phyloP scores from a whole-genome alignment of 2,888 invertebrate species.

The Malthinus flaveolus region DNA sequence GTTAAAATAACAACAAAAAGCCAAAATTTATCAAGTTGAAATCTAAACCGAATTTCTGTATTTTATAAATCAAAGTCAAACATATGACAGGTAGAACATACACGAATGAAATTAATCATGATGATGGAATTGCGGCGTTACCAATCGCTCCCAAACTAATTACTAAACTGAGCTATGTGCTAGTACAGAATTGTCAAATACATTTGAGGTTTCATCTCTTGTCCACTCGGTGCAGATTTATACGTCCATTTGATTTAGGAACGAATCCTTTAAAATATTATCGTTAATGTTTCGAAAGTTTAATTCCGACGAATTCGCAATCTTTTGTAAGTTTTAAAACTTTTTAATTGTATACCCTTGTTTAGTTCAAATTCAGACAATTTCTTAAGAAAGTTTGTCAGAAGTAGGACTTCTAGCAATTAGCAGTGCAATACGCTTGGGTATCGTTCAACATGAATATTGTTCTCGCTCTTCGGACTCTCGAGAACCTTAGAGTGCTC shows the following conservation, averaged over 20 bases:
- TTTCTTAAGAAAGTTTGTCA: constrained; percentile 26
- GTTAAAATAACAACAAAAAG: background rate
- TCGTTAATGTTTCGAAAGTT: constrained; percentile 1
- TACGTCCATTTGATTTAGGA: constrained; percentile 8
- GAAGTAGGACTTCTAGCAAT: constrained; percentile 43
- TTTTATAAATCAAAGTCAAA: constrained; percentile 36
- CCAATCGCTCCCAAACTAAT: constrained; percentile 42
- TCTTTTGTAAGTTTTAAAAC: constrained; percentile 11
- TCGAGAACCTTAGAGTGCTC: constrained; percentile 39
- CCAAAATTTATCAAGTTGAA: constrained; percentile 9
- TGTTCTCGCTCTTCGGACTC: constrained; percentile 40
- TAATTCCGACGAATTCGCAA: background rate
- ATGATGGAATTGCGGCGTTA: constrained; percentile 40
- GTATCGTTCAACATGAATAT: constrained; percentile 43
- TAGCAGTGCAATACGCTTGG: constrained; percentile 46
- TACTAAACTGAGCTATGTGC: constrained; percentile 32
- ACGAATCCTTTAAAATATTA: background rate
- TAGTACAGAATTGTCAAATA: constrained; percentile 29
- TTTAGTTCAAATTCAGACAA: constrained; percentile 27
- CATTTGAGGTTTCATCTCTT: constrained; percentile 32
- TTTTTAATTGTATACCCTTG: constrained; percentile 37
- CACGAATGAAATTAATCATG: constrained; percentile 41
- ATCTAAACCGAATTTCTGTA: constrained; percentile 30
- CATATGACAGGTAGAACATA: constrained; percentile 36
- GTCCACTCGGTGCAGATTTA: constrained; percentile 19